Conservation (phyloP, 37 sponge, comb jelly and placozoan species). For the Hormiphora californensis region DNA sequence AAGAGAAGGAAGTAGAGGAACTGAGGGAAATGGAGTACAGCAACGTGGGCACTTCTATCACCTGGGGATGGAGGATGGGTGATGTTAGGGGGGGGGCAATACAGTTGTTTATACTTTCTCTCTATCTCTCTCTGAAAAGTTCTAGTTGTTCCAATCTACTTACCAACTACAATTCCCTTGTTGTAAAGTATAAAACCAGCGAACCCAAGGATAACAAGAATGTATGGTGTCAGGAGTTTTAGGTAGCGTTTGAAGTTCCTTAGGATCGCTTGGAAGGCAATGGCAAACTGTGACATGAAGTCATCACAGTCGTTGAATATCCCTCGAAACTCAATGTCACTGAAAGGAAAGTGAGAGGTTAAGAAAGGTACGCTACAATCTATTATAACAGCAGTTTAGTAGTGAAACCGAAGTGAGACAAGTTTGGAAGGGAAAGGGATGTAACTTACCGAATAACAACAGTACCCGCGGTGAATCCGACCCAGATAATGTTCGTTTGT, state of each 20-base stretch:
- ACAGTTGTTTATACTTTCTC: no score
- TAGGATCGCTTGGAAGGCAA: neutral
- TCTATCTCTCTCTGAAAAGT: no score
- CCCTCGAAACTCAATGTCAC: constrained; percentile 21
- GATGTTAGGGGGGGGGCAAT: no score
- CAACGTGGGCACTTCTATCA: constrained; percentile 72
- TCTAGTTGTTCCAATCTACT: neutral
- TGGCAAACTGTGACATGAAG: neutral
- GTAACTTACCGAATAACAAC: constrained; percentile 41
- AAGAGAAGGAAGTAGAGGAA: constrained; percentile 67
- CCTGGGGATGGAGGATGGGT: neutral
- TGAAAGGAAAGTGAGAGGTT: no score
- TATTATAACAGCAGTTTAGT: neutral
- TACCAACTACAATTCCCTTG: constrained; percentile 85
- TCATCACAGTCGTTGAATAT: neutral
- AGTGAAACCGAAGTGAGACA: neutral
- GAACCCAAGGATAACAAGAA: constrained; percentile 59
- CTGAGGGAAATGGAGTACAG: constrained; percentile 73
- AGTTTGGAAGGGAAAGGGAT: neutral
- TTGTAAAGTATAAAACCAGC: constrained; percentile 65
- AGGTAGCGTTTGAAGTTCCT: neutral
- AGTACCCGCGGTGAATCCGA: constrained; percentile 70
- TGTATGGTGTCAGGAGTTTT: constrained; percentile 63
- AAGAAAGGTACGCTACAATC: no score
- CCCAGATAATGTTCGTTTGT: constrained; percentile 89